Base-by-base conservation (phyloP, 2,888 invertebrate species). In the Folsomia manolachei region DNA sequence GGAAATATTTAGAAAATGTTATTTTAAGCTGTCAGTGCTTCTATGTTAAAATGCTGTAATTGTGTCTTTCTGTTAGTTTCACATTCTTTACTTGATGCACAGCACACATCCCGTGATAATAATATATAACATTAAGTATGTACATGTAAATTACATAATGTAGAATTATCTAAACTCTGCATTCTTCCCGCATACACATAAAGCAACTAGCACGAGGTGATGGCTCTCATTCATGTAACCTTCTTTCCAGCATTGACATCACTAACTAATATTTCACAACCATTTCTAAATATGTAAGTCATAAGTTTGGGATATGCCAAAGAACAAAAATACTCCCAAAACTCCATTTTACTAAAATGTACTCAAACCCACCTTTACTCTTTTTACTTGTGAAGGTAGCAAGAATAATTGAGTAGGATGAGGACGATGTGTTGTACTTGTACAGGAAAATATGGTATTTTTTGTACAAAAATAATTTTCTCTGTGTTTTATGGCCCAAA, bases 401-500 rank as follows among this genome's bases (percentile, higher is more conserved):
- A n/a, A n/a, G n/a, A n/a, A n/a, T n/a, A 14, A 39, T 39, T 4
- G 7, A 14, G 39, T 39, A 60, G n/a, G 60, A n/a, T 60, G 60
- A 60, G 60, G 39, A 9, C 39, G 39, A 39, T 14, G 39, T 39
- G n/a, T n/a, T n/a, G n/a, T n/a, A n/a, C n/a, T n/a, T n/a, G n/a
- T n/a, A n/a, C 39, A 39, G 39, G 14, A 14, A 39, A 60, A 21
- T 60, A 19, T n/a, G 60, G n/a, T n/a, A n/a, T 60, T 60, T 60
- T 60, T 60, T 60, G 60, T 60, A 60, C 19, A 60, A 63, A 63
- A 66, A 66, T 52, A 52, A 66, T 63, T 69, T 64, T 69, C 27
- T 62, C 56, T 53, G 56, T 53, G 69, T 71, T 71, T 71, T 71
- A 71, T 69, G 68, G 69, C 71, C 71, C 60, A 71, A 71, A n/a